Evolutionary conservation across 1,140 invertebrate species (phyloP).

Genomic region (Lasioglossum baleicum): DNA sequence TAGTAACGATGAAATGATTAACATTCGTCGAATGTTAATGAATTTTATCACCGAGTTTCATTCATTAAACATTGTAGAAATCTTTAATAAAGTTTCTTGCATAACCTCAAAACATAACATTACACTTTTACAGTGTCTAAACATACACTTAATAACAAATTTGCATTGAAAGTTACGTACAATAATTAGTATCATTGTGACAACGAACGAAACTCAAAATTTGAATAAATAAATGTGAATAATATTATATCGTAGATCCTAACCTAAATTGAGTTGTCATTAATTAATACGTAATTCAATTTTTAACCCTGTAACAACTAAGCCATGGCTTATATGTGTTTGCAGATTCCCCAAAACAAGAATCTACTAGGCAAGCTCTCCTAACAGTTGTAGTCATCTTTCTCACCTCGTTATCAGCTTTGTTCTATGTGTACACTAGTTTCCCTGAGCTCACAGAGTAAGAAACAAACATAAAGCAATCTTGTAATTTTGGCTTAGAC

Average conservation of each 20-base stretch:
- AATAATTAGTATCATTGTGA: background rate
- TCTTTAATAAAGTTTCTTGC: background rate
- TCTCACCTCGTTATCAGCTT: slow-evolving; percentile 81
- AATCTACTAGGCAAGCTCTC: slow-evolving; percentile 81
- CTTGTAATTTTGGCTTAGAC: background rate
- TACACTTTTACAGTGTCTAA: background rate
- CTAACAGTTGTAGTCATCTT: slow-evolving; percentile 84
- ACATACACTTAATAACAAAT: background rate
- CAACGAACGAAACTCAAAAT: background rate
- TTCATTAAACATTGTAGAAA: background rate
- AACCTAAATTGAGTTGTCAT: background rate
- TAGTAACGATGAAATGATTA: background rate
- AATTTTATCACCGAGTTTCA: background rate
- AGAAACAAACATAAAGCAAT: slow-evolving; percentile 75
- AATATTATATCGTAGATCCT: background rate
- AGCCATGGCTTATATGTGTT: background rate
- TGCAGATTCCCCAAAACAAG: slow-evolving; percentile 20
- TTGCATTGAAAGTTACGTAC: background rate
- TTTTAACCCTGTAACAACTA: too few relatives aligned
- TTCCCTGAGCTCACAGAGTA: slow-evolving; percentile 92
- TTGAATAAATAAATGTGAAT: background rate
- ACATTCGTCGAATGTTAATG: background rate
- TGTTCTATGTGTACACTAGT: slow-evolving; percentile 86
- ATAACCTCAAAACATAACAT: background rate
- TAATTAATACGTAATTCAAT: background rate